Percentiles rank a stretch among this genome's conserved stretches.
phyloP scores from a whole-genome alignment of 2,113 vertebrate species.

The Nannobrachium achirus region DNA sequence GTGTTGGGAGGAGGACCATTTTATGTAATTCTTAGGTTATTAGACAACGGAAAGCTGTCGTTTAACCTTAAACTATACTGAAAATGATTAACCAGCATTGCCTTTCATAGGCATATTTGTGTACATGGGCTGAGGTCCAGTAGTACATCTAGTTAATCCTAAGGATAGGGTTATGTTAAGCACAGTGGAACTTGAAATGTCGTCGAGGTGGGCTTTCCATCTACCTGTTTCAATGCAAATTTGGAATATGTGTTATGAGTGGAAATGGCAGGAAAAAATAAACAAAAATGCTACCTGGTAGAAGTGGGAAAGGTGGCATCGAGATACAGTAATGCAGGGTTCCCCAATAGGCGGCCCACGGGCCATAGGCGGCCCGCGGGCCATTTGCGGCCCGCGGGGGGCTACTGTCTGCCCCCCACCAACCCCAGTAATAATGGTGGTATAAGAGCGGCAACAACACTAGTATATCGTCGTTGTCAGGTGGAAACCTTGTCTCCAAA shows the following conservation, averaged over 20 bases:
- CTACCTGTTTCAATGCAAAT: constrained; percentile 1
- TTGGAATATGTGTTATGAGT: not conserved
- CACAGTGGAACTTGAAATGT: not conserved
- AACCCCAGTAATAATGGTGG: too few species aligned
- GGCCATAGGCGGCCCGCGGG: too few species aligned
- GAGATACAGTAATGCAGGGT: too few species aligned
- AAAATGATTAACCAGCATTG: constrained; percentile 21
- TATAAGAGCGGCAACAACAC: too few species aligned
- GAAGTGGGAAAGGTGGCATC: too few species aligned
- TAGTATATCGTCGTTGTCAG: too few species aligned
- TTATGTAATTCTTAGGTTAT: not conserved
- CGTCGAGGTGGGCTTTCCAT: not conserved
- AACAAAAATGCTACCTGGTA: too few species aligned
- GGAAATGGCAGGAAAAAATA: too few species aligned
- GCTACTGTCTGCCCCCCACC: too few species aligned
- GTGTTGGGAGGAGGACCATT: not conserved
- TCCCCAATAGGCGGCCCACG: too few species aligned
- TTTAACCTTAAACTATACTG: not conserved
- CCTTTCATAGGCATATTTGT: constrained; percentile 27
- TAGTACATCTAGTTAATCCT: constrained; percentile 1
- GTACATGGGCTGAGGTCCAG: constrained; percentile 13
- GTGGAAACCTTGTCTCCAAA: too few species aligned
- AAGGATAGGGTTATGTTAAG: constrained; percentile 9
- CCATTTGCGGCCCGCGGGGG: too few species aligned
- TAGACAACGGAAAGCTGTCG: not conserved